phyloP scores from a whole-genome alignment of 1,140 invertebrate species.

The Trichonephila clavata region DNA sequence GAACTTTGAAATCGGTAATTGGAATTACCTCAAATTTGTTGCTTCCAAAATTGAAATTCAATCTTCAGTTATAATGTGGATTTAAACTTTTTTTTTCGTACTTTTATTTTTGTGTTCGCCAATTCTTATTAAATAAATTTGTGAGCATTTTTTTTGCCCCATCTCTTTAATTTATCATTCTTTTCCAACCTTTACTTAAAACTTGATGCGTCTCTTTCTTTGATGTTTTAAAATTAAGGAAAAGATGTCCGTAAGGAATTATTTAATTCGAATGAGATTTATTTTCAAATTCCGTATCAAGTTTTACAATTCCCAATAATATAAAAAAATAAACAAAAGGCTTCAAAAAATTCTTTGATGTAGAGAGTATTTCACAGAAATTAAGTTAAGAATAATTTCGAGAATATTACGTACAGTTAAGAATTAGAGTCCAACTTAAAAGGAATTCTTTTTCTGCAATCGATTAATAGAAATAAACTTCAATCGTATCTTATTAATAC shows the following conservation, averaged over 20 bases:
- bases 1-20: constrained; percentile 70
- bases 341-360: no score
- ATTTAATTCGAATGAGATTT: no score
- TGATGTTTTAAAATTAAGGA: constrained; percentile 1
- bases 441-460: no score
- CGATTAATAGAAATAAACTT: no score
- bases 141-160: not conserved
- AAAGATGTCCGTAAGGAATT: not conserved
- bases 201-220: constrained; percentile 5
- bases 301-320: no score
- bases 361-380: no score
- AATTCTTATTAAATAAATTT: constrained; percentile 53
- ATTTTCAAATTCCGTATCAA: no score
- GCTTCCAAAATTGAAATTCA: constrained; percentile 71
- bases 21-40: constrained; percentile 75
- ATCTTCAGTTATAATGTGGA: constrained; percentile 62
- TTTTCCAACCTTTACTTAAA: not conserved
- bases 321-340: no score
- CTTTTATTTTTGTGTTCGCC: not conserved
- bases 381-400: no score
- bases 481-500: no score
- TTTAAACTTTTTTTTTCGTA: constrained; percentile 9
- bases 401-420: no score
- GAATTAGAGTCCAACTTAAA: no score
- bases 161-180: not conserved